Conservation (phyloP, 1,140 invertebrate genomes). For the Brachionus manjavacas region DNA sequence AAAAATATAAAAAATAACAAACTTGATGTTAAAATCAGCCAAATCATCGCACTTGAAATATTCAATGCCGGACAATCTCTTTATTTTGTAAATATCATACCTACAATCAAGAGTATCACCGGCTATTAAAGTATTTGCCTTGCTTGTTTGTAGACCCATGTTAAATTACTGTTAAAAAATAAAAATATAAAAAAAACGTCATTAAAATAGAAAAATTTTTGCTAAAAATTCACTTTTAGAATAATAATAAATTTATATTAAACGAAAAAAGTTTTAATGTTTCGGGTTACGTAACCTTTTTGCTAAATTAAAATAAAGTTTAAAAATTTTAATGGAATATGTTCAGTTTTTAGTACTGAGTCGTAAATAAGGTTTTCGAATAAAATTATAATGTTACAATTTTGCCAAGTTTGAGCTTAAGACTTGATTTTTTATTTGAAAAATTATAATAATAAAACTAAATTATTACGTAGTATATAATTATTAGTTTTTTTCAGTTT, state of each 20-base stretch:
- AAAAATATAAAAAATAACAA: neutral
- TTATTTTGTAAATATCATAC: constrained; percentile 42
- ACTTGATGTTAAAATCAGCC: constrained; percentile 22
- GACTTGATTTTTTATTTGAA: neutral
- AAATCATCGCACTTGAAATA: constrained; percentile 38
- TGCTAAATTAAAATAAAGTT: neutral
- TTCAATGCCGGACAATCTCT: neutral
- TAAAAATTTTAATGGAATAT: neutral
- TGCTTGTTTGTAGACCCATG: constrained; percentile 33
- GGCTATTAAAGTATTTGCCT: neutral
- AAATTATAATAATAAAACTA: neutral
- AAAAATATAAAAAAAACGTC: neutral
- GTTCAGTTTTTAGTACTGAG: neutral
- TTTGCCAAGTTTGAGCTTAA: neutral
- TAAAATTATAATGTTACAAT: neutral
- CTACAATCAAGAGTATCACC: constrained; percentile 6
- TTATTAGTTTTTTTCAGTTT: neutral
- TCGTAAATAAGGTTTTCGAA: neutral
- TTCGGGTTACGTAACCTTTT: neutral
- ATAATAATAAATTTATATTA: constrained; percentile 4
- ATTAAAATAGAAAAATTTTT: neutral
- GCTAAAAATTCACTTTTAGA: neutral
- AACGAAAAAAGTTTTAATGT: neutral
- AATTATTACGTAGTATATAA: neutral
- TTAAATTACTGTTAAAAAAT: neutral